phyloP scores from a whole-genome alignment of 2,888 invertebrate species.

The Caenorhabditis imperialis region DNA sequence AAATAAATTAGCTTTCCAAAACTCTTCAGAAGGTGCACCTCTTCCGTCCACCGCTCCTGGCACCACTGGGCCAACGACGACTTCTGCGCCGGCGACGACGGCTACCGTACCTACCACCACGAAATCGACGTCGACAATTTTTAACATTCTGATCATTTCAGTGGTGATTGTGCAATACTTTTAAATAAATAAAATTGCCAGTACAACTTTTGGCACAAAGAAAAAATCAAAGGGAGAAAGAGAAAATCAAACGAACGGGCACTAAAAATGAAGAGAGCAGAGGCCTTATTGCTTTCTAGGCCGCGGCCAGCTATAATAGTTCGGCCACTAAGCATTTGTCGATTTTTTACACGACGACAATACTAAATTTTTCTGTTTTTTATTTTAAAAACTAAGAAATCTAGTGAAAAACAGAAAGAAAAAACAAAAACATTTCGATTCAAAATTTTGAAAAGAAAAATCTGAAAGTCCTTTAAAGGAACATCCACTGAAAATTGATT shows the following conservation, averaged over 20 bases:
- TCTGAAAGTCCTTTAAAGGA: too few species aligned
- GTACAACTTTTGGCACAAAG: too few species aligned
- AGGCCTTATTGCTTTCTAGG: neutral
- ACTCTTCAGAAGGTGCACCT: conserved; percentile 6
- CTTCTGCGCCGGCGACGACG: neutral
- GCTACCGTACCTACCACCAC: conserved; percentile 16
- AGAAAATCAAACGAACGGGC: too few species aligned
- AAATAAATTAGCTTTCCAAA: neutral
- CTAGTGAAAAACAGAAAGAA: neutral
- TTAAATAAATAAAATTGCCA: neutral
- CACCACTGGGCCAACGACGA: neutral
- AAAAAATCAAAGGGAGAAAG: too few species aligned
- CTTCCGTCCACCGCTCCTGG: conserved; percentile 2
- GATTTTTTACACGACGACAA: neutral
- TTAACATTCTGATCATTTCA: neutral
- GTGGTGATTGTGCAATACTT: neutral
- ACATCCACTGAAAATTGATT: too few species aligned
- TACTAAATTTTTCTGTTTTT: too few species aligned
- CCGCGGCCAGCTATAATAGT: neutral
- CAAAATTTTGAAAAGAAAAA: too few species aligned
- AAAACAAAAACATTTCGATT: conserved; percentile 4
- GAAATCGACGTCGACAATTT: neutral
- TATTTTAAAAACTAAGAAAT: too few species aligned
- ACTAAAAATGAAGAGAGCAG: too few species aligned
- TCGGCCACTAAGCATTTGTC: neutral